Conservation (phyloP, 2,113 vertebrate genomes). For the Piaya cayana region DNA sequence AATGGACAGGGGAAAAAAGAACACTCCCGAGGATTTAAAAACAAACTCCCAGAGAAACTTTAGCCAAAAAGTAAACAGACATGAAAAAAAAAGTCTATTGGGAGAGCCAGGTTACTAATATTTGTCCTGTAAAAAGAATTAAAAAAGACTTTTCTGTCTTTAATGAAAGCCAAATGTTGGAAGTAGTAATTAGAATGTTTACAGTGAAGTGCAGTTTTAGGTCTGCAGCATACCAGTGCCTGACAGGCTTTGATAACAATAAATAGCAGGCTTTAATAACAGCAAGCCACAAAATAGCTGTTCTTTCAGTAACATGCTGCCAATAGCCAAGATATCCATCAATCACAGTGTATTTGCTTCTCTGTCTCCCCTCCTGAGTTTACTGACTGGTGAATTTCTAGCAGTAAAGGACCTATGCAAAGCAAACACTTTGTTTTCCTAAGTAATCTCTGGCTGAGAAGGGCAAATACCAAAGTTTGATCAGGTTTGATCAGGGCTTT, state of each 20-base stretch:
- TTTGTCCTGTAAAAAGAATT: conserved; percentile 10
- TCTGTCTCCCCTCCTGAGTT: neutral
- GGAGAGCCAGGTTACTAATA: neutral
- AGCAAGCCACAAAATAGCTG: neutral
- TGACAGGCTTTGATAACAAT: neutral
- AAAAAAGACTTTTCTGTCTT: neutral
- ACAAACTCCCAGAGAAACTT: neutral
- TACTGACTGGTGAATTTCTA: neutral
- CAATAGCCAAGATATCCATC: neutral
- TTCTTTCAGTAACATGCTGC: neutral
- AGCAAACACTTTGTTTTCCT: neutral
- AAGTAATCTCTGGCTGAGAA: neutral
- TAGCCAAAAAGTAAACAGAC: neutral
- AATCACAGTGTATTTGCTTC: neutral
- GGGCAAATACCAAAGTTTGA: neutral
- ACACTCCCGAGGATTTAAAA: neutral
- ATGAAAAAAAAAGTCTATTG: neutral
- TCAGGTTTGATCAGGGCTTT: neutral
- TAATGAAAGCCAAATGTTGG: conserved; percentile 5
- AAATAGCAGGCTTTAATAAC: neutral
- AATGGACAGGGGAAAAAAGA: neutral
- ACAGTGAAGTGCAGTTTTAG: neutral
- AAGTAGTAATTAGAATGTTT: neutral
- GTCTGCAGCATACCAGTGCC: neutral
- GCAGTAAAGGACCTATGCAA: neutral